Percentiles rank a stretch among this genome's conserved stretches.
phyloP scores from a whole-genome alignment of 2,797 vertebrate species.

The Cyprinella venusta region DNA sequence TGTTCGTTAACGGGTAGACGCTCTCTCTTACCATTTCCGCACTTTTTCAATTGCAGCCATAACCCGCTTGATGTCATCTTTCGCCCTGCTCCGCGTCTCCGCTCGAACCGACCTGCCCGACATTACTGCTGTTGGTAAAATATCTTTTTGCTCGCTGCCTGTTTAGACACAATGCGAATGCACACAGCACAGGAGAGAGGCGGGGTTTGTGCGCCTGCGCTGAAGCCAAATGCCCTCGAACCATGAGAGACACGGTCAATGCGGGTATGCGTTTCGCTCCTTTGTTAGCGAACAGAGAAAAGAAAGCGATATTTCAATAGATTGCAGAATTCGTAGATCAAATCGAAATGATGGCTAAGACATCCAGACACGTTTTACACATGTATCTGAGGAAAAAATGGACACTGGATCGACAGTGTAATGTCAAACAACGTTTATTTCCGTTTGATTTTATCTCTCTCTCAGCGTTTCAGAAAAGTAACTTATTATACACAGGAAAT shows the following conservation, averaged over 20 bases:
- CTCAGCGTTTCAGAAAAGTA: background rate
- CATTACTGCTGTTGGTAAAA: constrained; percentile 85
- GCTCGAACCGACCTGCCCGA: constrained; percentile 98
- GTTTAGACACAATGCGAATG: constrained; percentile 87
- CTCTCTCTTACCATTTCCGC: constrained; percentile 91
- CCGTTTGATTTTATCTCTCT: background rate
- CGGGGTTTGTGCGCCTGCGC: constrained; percentile 77
- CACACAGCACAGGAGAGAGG: constrained; percentile 75
- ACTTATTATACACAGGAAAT: background rate
- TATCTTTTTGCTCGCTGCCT: constrained; percentile 83
- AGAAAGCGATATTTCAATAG: background rate
- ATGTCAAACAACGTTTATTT: constrained; percentile 26
- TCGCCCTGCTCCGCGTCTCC: constrained; percentile 97
- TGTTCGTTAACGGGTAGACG: constrained; percentile 72
- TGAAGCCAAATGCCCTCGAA: constrained; percentile 49
- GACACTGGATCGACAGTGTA: background rate
- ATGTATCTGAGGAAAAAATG: background rate
- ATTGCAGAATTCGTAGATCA: background rate
- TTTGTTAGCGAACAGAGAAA: constrained; percentile 19
- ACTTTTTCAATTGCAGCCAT: constrained; percentile 99
- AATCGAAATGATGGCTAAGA: background rate
- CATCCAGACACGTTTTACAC: background rate
- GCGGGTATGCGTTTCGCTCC: constrained; percentile 24
- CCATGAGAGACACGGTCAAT: constrained; percentile 42
- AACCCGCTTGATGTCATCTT: constrained; percentile 97